Conservation (phyloP, 2,113 vertebrate species). For the Dissostichus mawsoni region DNA sequence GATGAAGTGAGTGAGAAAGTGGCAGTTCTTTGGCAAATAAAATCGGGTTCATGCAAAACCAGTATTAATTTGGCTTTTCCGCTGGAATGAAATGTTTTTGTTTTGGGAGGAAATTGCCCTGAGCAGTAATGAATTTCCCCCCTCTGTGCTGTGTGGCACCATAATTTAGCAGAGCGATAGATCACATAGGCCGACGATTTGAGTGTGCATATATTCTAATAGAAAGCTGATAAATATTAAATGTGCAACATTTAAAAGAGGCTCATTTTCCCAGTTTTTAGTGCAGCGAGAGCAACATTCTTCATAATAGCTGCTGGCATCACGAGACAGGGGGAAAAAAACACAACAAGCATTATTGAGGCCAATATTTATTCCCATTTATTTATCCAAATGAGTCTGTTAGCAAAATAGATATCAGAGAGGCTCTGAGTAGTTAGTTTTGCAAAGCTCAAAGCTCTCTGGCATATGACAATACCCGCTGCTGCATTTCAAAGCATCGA, state of each 20-base stretch:
- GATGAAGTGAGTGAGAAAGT: slow-evolving; percentile 78
- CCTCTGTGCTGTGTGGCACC: slow-evolving; percentile 79
- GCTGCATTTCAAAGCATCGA: slow-evolving; percentile 75
- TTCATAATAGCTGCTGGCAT: slow-evolving; percentile 79
- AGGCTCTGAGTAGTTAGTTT: slow-evolving; percentile 63
- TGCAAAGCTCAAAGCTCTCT: slow-evolving; percentile 69
- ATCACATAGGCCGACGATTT: slow-evolving; percentile 84
- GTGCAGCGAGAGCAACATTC: slow-evolving; percentile 69
- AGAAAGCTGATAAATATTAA: slow-evolving; percentile 87
- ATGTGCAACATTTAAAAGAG: slow-evolving; percentile 84
- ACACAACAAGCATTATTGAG: slow-evolving; percentile 63
- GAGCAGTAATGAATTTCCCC: slow-evolving; percentile 86
- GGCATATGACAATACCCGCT: slow-evolving; percentile 75
- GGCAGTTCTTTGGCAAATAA: slow-evolving; percentile 85
- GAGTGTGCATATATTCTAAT: slow-evolving; percentile 86
- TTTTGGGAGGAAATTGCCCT: slow-evolving; percentile 87
- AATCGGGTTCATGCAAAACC: slow-evolving; percentile 83
- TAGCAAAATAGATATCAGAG: slow-evolving; percentile 78
- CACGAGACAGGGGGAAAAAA: slow-evolving; percentile 39
- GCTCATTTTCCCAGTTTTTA: slow-evolving; percentile 80
- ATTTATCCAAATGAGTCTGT: slow-evolving; percentile 77
- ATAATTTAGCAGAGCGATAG: slow-evolving; percentile 86
- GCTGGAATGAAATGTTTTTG: slow-evolving; percentile 87
- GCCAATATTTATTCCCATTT: slow-evolving; percentile 73
- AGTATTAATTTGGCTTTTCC: slow-evolving; percentile 85